phyloP scores from a whole-genome alignment of 2,113 vertebrate species.

The Dicerorhinus sumatrensis region DNA sequence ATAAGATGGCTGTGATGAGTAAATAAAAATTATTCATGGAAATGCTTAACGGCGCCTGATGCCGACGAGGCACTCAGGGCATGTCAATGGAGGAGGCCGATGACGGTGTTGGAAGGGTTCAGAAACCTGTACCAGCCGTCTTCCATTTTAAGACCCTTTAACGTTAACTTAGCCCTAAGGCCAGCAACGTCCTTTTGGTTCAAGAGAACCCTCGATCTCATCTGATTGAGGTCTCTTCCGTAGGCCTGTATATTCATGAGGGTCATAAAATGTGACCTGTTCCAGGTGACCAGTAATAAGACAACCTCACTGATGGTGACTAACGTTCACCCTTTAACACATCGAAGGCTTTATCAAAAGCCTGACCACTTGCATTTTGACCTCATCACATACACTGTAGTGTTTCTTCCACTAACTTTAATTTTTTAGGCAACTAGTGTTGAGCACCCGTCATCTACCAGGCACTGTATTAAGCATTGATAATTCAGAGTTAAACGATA shows the following conservation, averaged over 20 bases:
- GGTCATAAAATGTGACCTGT: background rate
- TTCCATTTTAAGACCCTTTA: background rate
- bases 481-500: constrained; percentile 4
- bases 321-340: background rate
- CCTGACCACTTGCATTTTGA: background rate
- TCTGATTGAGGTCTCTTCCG: background rate
- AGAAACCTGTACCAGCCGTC: background rate
- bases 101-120: background rate
- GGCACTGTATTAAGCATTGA: background rate
- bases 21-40: background rate
- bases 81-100: background rate
- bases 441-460: background rate
- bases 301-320: background rate
- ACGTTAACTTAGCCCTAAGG: background rate
- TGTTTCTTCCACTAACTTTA: background rate
- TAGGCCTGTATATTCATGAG: background rate
- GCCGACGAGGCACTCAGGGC: background rate
- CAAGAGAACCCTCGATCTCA: background rate
- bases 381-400: background rate
- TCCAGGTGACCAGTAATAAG: background rate
- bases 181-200: background rate
- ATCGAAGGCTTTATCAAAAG: background rate
- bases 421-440: background rate
- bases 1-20: background rate
- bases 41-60: background rate